Evolutionary conservation across 2,888 invertebrate genomes (phyloP).

Genomic region (Sthenelais limicola): DNA sequence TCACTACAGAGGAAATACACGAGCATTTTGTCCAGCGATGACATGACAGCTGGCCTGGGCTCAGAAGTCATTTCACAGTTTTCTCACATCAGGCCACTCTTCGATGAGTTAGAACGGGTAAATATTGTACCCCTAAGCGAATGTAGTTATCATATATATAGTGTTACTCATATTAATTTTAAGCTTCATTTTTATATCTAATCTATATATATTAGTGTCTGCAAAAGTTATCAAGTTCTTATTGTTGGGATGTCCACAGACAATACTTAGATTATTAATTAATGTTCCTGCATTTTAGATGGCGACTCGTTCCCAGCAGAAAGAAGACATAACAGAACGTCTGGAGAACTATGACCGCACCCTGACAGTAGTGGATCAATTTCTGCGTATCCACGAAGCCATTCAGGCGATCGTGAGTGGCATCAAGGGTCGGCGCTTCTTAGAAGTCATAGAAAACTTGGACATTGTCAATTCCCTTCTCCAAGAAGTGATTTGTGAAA

Average conservation of each 20-base stretch:
- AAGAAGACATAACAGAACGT: slow-evolving; percentile 22
- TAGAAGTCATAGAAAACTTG: slow-evolving; percentile 43
- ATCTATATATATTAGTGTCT: too few relatives aligned
- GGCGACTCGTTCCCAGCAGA: slow-evolving; percentile 11
- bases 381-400: slow-evolving; percentile 43
- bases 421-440: slow-evolving; percentile 35
- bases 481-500: slow-evolving; percentile 37
- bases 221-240: too few relatives aligned
- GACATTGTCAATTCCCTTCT: slow-evolving; percentile 43
- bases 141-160: too few relatives aligned
- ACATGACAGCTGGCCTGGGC: slow-evolving; percentile 42
- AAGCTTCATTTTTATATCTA: too few relatives aligned
- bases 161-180: too few relatives aligned
- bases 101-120: slow-evolving; percentile 49
- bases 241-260: too few relatives aligned
- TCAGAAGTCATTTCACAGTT: slow-evolving; percentile 44
- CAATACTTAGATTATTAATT: too few relatives aligned
- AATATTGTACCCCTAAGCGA: not conserved
- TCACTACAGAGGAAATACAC: slow-evolving; percentile 50
- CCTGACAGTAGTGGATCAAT: slow-evolving; percentile 44
- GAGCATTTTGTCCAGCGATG: slow-evolving; percentile 46
- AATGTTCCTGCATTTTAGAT: too few relatives aligned
- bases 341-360: slow-evolving; percentile 44
- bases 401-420: slow-evolving; percentile 36
- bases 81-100: slow-evolving; percentile 44